Conservation (phyloP, 2,888 invertebrate species). For the Cylindroiulus punctatus region DNA sequence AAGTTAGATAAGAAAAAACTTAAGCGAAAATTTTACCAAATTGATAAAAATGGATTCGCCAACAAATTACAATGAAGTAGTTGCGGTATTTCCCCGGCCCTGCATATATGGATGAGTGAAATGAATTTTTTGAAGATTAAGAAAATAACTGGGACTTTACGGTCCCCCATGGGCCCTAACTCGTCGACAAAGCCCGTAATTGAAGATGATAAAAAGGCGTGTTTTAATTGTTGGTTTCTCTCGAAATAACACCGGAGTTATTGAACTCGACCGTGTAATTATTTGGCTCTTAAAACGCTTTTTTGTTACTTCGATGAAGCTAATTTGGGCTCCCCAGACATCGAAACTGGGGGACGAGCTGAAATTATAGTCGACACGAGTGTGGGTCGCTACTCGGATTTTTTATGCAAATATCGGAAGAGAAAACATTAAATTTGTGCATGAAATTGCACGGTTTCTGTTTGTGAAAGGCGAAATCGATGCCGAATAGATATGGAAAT, state of each 20-base stretch:
- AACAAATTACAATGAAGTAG: no score
- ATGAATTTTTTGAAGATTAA: no score
- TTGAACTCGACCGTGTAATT: conserved; percentile 18
- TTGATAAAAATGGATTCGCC: no score
- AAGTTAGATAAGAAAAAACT: no score
- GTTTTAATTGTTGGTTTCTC: conserved; percentile 39
- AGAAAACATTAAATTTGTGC: not conserved
- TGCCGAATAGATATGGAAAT: conserved; percentile 24
- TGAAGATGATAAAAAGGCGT: conserved; percentile 57
- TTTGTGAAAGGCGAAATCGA: conserved; percentile 43
- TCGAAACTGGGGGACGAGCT: not conserved
- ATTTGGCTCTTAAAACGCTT: not conserved
- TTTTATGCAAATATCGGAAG: conserved; percentile 11
- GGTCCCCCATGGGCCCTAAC: no score
- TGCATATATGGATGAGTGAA: no score
- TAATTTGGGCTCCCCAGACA: conserved; percentile 24
- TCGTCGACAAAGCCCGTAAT: not conserved
- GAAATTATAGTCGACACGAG: conserved; percentile 8
- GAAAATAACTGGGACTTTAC: no score
- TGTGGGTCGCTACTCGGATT: not conserved
- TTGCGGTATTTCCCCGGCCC: no score
- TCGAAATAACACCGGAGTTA: not conserved
- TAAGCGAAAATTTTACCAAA: no score
- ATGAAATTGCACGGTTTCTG: conserved; percentile 37
- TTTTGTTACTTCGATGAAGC: not conserved